phyloP scores from a whole-genome alignment of 2,113 vertebrate genomes.

The Toxotes chatareus region DNA sequence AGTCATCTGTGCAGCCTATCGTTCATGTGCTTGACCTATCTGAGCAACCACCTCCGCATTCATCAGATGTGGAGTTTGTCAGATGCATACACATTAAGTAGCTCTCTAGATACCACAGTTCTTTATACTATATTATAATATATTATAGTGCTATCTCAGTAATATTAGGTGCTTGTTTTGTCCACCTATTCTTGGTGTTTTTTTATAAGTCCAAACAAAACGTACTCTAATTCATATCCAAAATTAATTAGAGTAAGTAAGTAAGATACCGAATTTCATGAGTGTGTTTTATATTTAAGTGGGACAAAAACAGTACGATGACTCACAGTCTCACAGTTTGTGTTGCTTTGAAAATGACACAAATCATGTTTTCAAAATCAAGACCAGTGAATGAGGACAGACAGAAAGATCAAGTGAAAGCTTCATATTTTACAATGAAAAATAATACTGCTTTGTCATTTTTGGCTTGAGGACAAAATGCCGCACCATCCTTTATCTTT shows the following conservation, averaged over 20 bases:
- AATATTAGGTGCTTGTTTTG: not conserved
- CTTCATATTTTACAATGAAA: not conserved
- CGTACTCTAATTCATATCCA: no score
- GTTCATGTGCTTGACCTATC: conserved; percentile 83
- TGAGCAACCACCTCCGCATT: conserved; percentile 73
- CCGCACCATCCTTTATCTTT: not conserved
- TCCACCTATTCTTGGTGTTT: not conserved
- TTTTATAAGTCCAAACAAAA: no score
- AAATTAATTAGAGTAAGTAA: no score
- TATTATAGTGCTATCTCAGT: not conserved
- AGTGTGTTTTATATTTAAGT: not conserved
- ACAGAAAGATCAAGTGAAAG: not conserved
- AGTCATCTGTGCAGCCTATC: conserved; percentile 69
- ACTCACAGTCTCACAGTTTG: not conserved
- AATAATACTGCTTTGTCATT: not conserved
- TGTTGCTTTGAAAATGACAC: not conserved
- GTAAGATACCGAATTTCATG: no score
- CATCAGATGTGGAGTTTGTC: conserved; percentile 73
- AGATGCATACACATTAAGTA: conserved; percentile 82
- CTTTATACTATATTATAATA: not conserved
- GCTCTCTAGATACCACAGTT: conserved; percentile 73
- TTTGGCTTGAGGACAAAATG: not conserved
- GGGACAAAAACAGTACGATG: not conserved
- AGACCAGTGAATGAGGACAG: not conserved
- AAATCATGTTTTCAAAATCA: conserved; percentile 14